phyloP scores from a whole-genome alignment of 2,113 vertebrate species.

The Atractosteus spatula region DNA sequence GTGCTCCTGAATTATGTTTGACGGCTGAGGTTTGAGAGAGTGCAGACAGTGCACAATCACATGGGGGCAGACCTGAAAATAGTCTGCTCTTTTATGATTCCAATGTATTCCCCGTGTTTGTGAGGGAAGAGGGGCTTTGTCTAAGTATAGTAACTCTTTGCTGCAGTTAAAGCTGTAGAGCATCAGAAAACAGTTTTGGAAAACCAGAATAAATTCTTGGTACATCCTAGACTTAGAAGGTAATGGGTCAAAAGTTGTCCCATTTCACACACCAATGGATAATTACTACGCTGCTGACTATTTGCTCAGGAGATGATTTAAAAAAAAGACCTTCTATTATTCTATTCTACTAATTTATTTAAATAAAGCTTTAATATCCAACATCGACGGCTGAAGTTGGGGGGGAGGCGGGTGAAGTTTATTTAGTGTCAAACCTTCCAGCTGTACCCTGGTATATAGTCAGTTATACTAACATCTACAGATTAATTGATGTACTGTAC shows the following conservation, averaged over 20 bases:
- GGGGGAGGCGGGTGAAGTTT: no score
- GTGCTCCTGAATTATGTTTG: neutral
- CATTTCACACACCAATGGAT: constrained; percentile 35
- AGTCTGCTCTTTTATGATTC: neutral
- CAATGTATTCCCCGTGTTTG: neutral
- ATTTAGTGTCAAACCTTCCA: no score
- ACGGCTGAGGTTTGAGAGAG: neutral
- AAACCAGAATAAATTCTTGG: constrained; percentile 34
- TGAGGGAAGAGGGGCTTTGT: neutral
- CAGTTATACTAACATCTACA: no score
- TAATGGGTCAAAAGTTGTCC: no score
- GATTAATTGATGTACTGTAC: no score
- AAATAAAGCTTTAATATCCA: no score
- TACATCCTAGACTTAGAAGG: constrained; percentile 27
- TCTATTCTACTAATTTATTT: no score
- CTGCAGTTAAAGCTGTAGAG: no score
- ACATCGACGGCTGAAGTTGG: no score
- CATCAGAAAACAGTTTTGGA: neutral
- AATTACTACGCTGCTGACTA: constrained; percentile 32
- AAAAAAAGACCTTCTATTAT: no score
- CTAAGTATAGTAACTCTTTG: neutral
- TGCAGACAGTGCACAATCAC: neutral
- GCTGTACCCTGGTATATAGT: no score
- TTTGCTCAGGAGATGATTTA: constrained; percentile 53
- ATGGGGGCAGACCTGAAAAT: neutral